Conservation (phyloP, 1,140 invertebrate species). For the Leptinotarsa lineolata region DNA sequence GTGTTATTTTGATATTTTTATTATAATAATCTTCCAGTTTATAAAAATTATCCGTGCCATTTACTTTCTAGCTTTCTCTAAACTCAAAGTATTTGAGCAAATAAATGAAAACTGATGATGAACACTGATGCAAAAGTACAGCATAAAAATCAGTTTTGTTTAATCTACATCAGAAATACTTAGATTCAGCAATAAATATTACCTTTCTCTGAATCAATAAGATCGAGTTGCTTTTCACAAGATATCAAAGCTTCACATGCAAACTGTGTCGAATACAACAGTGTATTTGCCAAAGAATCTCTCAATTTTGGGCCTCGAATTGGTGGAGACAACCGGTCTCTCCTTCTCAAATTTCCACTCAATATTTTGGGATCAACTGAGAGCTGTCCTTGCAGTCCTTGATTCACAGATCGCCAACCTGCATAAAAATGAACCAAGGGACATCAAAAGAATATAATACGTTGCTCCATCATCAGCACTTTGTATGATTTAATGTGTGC, state of each 20-base stretch:
- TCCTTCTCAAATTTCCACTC: constrained; percentile 26
- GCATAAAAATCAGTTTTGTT: too few species aligned
- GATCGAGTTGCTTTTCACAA: constrained; percentile 63
- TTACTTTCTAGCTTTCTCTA: too few species aligned
- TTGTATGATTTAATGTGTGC: not conserved
- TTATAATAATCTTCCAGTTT: too few species aligned
- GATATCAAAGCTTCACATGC: constrained; percentile 62
- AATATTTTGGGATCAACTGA: constrained; percentile 22
- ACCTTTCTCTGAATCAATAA: constrained; percentile 64
- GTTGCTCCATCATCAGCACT: too few species aligned
- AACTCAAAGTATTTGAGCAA: too few species aligned
- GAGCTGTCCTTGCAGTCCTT: constrained; percentile 16
- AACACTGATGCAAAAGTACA: too few species aligned
- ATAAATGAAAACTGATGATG: too few species aligned
- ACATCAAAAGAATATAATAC: not conserved
- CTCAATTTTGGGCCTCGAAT: constrained; percentile 50
- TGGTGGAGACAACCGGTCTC: constrained; percentile 34
- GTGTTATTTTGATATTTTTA: too few species aligned
- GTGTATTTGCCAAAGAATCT: constrained; percentile 42
- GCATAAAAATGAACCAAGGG: not conserved
- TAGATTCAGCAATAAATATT: not conserved
- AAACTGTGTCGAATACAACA: constrained; percentile 54
- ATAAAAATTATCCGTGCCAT: too few species aligned
- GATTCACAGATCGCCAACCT: constrained; percentile 35
- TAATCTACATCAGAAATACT: too few species aligned